Conservation (phyloP, 2,113 vertebrate genomes). For the Burhinus bistriatus region DNA sequence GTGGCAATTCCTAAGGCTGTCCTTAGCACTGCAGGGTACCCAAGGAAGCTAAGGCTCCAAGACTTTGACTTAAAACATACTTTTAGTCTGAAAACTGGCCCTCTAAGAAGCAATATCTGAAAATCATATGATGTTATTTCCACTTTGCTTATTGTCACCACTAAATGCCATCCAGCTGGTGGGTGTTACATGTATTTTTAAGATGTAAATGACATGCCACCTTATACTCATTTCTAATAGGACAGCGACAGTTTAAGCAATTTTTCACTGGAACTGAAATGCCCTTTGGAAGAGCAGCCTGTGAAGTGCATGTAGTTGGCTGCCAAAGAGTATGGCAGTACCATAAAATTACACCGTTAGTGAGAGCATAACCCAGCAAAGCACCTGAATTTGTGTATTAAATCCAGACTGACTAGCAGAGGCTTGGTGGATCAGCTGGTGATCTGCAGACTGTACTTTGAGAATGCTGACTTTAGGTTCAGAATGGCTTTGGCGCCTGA, state of each 20-base stretch:
- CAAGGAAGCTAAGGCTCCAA: background rate
- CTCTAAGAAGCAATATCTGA: background rate
- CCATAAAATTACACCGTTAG: background rate
- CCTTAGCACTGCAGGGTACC: background rate
- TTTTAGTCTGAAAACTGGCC: background rate
- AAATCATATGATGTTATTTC: background rate
- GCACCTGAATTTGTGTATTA: background rate
- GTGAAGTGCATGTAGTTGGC: background rate
- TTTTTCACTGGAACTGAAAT: background rate
- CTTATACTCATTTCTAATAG: background rate
- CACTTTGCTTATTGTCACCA: background rate
- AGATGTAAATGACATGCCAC: background rate
- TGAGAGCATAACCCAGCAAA: background rate
- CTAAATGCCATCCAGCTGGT: background rate
- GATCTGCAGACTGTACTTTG: background rate
- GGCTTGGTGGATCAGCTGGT: background rate
- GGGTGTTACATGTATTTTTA: background rate
- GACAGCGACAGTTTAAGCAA: background rate
- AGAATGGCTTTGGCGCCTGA: background rate
- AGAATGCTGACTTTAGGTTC: background rate
- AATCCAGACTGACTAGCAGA: background rate
- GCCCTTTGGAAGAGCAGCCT: background rate
- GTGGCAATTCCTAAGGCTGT: background rate
- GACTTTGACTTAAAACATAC: background rate
- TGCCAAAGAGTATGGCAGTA: background rate